Evolutionary conservation across 2,113 vertebrate genomes (phyloP), one percentile per base, ranked within the genome.

Genomic region (Solenodon paradoxus): DNA sequence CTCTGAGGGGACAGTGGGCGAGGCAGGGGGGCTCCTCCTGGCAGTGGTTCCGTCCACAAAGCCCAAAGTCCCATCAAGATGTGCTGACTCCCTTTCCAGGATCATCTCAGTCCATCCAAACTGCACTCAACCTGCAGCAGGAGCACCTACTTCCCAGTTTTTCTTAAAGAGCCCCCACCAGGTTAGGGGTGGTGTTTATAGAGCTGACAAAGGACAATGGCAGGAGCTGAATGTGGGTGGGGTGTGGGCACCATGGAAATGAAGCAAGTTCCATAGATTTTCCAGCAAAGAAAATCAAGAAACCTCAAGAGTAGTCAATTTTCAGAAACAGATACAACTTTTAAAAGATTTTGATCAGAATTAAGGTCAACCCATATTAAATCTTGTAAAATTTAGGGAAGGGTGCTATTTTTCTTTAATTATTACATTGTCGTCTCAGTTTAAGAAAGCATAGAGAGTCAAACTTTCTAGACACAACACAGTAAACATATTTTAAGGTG

Each of bases 391-490:
- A 92, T 66, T 72, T 78, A 66, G 19, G 51, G 13, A 90, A 90
- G 26, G 11, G 3, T 63, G 28, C 19, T 77, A 35, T n/a, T 69
- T 94, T 87, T 45, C 64, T 83, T 8, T 85, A 38, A 92, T 83
- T 82, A 59, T 26, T 83, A 9, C 15, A 64, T 3, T 47, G 4
- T 10, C 88, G 45, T 8, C 40, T 24, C 53, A n/a, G n/a, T 89
- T 93, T 89, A 57, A 89, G 32, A 77, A 96, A 45, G 87, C 32
- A 64, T 38, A 32, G 81, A 81, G 96, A 90, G 42, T 53, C 53
- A 55, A 55, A 71, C 74, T 88, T 20, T n/a, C 26, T 53, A 59
- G 32, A 72, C 9, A 51, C 32, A 93, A 28, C 16, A 66, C 13
- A 75, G 19, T 20, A 45, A 69, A 59, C 22, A 38, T 26, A 90